phyloP scores from a whole-genome alignment of 2,797 vertebrate genomes.

The Phoeniculus purpureus region DNA sequence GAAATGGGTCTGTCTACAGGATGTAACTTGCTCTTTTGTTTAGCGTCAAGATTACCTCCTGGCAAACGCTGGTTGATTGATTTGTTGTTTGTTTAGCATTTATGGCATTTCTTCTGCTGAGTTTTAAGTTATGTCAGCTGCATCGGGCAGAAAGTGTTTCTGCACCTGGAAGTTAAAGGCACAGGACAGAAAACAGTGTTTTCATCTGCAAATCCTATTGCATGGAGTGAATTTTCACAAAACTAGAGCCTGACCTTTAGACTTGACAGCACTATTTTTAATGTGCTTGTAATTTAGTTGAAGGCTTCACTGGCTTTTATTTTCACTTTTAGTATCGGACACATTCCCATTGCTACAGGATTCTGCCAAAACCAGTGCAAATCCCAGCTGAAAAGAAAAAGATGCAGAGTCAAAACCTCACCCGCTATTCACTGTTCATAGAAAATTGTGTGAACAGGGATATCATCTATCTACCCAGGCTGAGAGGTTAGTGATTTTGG shows the following conservation, averaged over 20 bases:
- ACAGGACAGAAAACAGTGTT: conserved; percentile 18
- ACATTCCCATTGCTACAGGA: not conserved
- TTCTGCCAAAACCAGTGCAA: not conserved
- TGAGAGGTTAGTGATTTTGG: not conserved
- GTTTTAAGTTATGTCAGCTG: conserved; percentile 1
- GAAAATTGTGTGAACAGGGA: not conserved
- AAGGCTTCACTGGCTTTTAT: conserved; percentile 34
- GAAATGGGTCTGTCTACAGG: not conserved
- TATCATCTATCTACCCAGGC: not conserved
- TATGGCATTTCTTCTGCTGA: not conserved
- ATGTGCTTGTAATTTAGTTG: conserved; percentile 37
- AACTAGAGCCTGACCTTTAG: conserved; percentile 61
- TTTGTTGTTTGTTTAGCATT: not conserved
- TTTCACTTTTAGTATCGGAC: conserved; percentile 7
- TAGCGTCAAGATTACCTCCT: not conserved
- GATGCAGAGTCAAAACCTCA: not conserved
- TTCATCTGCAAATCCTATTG: not conserved
- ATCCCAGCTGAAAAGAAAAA: not conserved
- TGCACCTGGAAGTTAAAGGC: conserved; percentile 30
- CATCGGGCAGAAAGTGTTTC: conserved; percentile 26
- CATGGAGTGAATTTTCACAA: conserved; percentile 2
- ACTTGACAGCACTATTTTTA: conserved; percentile 30
- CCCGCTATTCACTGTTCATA: not conserved
- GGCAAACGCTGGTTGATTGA: not conserved
- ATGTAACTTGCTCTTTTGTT: not conserved